These are phyloP conservation scores for Orthonychiurus folsomi DNA, from an alignment of 2,888 invertebrate genomes.

Conservation along the genomic window DNA sequence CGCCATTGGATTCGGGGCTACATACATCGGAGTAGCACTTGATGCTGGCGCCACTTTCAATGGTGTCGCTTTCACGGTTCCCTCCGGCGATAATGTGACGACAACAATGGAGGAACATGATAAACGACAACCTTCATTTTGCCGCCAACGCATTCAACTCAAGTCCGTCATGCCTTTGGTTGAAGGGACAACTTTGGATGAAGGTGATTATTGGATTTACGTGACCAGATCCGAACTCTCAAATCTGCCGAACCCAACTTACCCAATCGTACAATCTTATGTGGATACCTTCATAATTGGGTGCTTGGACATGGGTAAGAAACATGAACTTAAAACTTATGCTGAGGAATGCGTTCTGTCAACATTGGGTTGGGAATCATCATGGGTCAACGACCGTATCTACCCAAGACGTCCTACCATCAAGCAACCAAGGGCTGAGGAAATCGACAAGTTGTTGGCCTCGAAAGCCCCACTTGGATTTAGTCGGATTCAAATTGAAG, in stretches of 20 bases:
- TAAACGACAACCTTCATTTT: constrained; percentile 24
- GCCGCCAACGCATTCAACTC: constrained; percentile 24
- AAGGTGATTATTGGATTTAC: constrained; percentile 28
- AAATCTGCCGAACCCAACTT: constrained; percentile 15
- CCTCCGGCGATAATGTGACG: constrained; percentile 8
- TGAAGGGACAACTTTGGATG: not conserved
- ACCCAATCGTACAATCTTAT: constrained; percentile 29
- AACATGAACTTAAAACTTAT: constrained; percentile 19
- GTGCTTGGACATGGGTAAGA: constrained; percentile 27
- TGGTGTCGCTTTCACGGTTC: constrained; percentile 20
- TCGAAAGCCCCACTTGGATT: constrained; percentile 17
- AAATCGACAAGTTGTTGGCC: constrained; percentile 24
- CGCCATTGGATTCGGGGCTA: constrained; percentile 19
- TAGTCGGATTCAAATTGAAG: constrained; percentile 17
- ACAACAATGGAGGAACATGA: constrained; percentile 21
- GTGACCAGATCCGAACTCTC: constrained; percentile 18
- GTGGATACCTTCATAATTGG: constrained; percentile 27
- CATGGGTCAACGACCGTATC: constrained; percentile 31
- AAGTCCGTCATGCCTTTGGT: constrained; percentile 5
- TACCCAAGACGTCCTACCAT: constrained; percentile 24
- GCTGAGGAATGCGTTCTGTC: constrained; percentile 22
- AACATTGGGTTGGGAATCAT: constrained; percentile 22
- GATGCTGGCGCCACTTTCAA: constrained; percentile 15
- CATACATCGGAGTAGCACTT: constrained; percentile 20
- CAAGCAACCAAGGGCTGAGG: constrained; percentile 17